Percentiles rank a stretch among this genome's conserved stretches.
phyloP scores from a whole-genome alignment of 2,888 invertebrate species.

The Criorhina ranunculi region DNA sequence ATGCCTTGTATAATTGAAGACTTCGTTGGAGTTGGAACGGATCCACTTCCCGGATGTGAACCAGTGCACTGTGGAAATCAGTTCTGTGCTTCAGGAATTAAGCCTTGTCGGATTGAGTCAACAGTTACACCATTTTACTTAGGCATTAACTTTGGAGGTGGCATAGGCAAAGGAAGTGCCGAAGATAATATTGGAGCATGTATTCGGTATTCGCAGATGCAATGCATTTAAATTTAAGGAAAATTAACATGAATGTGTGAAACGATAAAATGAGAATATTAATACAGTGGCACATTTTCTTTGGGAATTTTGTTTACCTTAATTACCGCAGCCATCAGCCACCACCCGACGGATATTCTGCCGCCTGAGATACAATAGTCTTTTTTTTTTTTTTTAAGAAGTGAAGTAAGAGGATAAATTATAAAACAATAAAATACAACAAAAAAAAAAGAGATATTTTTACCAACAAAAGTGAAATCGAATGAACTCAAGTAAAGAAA shows the following conservation, averaged over 20 bases:
- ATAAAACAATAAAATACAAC: no score
- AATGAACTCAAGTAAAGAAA: no score
- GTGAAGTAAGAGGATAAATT: no score
- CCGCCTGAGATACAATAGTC: no score
- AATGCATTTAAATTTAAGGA: conserved; percentile 85
- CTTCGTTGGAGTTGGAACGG: conserved; percentile 87
- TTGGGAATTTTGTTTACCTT: no score
- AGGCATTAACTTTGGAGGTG: conserved; percentile 91
- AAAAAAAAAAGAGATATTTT: no score
- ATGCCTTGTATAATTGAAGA: conserved; percentile 94
- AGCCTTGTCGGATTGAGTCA: conserved; percentile 88
- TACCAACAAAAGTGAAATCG: no score
- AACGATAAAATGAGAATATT: no score
- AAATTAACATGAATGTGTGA: not conserved
- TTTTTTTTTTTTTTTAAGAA: no score
- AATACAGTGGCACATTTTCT: no score
- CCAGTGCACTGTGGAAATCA: conserved; percentile 91
- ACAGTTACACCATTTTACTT: conserved; percentile 91
- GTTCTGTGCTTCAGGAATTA: conserved; percentile 87
- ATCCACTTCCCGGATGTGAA: conserved; percentile 87
- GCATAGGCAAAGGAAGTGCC: conserved; percentile 87
- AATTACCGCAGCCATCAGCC: no score
- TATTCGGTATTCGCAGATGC: conserved; percentile 89
- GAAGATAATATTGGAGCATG: conserved; percentile 94
- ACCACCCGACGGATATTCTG: no score